These are phyloP conservation scores for Nyctibius bracteatus DNA, from an alignment of 2,113 vertebrate genomes.

Conservation along the genomic window DNA sequence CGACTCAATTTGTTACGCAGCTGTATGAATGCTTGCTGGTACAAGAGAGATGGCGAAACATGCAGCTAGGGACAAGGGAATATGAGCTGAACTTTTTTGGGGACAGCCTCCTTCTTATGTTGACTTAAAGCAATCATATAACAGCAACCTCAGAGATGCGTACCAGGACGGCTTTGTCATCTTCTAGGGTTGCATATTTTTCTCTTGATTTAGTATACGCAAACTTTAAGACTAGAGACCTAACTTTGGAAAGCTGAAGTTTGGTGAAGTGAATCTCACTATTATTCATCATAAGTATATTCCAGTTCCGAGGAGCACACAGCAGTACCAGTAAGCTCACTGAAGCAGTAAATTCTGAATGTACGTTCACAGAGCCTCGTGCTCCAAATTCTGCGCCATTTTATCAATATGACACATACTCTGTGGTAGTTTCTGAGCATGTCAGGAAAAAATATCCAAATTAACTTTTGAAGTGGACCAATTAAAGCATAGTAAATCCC, in stretches of 20 bases:
- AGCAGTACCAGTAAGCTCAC: background rate
- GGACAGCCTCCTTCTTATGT: background rate
- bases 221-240: background rate
- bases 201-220: background rate
- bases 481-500: conserved; percentile 39
- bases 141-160: background rate
- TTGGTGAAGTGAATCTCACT: background rate
- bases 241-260: background rate
- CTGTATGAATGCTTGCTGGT: background rate
- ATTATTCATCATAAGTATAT: background rate
- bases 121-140: background rate
- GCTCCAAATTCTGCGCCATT: background rate
- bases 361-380: background rate
- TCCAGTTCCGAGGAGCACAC: background rate
- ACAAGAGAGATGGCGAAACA: background rate
- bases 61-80: background rate
- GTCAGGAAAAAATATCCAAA: background rate
- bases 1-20: background rate
- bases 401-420: background rate
- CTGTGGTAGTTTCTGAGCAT: background rate
- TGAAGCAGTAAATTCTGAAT: background rate
- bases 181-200: background rate
- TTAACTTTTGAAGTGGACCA: conserved; percentile 33
- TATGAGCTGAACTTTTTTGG: background rate
- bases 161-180: background rate